phyloP scores from a whole-genome alignment of 1,140 invertebrate species.

The Lucilia cuprina region DNA sequence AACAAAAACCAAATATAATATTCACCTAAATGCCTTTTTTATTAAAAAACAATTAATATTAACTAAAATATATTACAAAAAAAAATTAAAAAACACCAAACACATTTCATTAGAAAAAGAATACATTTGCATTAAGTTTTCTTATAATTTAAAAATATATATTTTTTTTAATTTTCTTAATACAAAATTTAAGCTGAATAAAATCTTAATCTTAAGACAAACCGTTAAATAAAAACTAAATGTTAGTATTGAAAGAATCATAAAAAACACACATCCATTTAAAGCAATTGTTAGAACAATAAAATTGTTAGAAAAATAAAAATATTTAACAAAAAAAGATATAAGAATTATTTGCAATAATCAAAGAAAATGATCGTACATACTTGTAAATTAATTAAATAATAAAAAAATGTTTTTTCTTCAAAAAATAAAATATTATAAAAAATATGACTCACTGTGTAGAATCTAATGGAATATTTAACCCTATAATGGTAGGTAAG shows the following conservation, averaged over 20 bases:
- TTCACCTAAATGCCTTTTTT: conserved; percentile 14
- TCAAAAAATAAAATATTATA: not conserved
- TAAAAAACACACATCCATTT: not conserved
- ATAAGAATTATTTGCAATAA: conserved; percentile 1
- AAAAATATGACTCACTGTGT: too few relatives aligned
- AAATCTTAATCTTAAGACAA: not conserved
- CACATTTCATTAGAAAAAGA: not conserved
- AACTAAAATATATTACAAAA: not conserved
- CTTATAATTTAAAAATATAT: not conserved
- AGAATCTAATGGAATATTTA: too few relatives aligned
- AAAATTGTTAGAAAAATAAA: conserved; percentile 20
- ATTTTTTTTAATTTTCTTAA: not conserved
- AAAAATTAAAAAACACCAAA: not conserved
- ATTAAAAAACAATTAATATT: not conserved
- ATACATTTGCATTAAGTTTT: not conserved
- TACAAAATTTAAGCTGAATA: not conserved
- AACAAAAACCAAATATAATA: not conserved
- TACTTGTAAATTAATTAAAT: conserved; percentile 17
- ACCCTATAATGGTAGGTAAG: too few relatives aligned
- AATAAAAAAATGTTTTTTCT: not conserved
- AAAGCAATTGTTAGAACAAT: conserved; percentile 27
- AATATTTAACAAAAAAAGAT: not conserved
- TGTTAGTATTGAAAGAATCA: not conserved
- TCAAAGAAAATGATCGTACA: not conserved
- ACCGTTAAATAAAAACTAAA: not conserved